Evolutionary conservation across 2,797 vertebrate genomes (phyloP).

Genomic region (Carapus acus): DNA sequence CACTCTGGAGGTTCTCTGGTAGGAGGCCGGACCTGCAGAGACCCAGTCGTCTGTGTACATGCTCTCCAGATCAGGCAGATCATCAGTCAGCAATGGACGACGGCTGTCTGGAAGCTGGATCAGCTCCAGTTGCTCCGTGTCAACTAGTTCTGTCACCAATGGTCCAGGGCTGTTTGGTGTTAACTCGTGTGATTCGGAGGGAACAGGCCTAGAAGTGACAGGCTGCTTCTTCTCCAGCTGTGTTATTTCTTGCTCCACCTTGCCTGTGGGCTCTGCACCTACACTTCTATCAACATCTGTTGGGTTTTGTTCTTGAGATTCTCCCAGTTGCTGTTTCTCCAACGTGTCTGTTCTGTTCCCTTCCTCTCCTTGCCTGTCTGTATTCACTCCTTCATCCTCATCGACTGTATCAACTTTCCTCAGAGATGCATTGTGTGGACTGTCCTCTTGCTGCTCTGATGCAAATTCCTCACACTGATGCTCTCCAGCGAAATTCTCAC

Average conservation of each 20-base stretch:
- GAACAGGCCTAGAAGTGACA: not conserved
- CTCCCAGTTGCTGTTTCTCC: not conserved
- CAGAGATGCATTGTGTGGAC: not conserved
- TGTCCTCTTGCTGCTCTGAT: not conserved
- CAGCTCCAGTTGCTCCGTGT: conserved; percentile 63
- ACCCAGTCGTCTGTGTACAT: conserved; percentile 49
- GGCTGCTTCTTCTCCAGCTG: conserved; percentile 14
- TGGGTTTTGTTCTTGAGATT: conserved; percentile 14
- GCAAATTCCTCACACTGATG: conserved; percentile 2
- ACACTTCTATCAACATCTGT: not conserved
- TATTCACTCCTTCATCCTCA: conserved; percentile 12
- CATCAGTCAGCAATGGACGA: conserved; percentile 66
- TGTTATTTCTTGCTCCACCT: not conserved
- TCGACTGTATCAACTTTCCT: not conserved
- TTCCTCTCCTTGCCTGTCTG: conserved; percentile 12
- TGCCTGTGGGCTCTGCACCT: not conserved
- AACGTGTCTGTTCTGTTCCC: not conserved
- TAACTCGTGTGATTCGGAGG: conserved; percentile 12
- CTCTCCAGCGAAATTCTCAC: too few relatives aligned
- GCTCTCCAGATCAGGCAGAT: conserved; percentile 92
- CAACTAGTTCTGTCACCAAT: conserved; percentile 57
- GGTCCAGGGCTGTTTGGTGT: conserved; percentile 34
- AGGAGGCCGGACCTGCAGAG: conserved; percentile 17
- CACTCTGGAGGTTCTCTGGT: conserved; percentile 58
- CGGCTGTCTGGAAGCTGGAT: conserved; percentile 34